Evolutionary conservation across 2,888 invertebrate species (phyloP).

Genomic region (Lymantria monacha): DNA sequence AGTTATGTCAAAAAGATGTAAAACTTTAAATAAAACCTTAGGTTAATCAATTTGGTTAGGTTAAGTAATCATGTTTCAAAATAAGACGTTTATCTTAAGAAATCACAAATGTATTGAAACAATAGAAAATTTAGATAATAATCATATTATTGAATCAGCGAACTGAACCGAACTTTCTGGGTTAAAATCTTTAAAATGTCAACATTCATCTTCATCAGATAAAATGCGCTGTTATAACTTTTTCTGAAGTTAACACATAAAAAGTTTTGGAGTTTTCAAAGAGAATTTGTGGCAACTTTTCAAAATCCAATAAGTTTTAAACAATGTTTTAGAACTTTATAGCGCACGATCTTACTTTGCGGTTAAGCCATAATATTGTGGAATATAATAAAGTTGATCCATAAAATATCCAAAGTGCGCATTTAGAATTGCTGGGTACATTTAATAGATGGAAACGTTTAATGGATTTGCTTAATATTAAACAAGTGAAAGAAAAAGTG

Average conservation of each 20-base stretch:
- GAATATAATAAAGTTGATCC: constrained; percentile 24
- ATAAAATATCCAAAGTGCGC: constrained; percentile 7
- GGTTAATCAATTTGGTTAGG: no score
- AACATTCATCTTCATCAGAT: constrained; percentile 23
- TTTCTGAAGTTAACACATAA: constrained; percentile 25
- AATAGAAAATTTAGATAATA: no score
- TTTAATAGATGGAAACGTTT: background rate
- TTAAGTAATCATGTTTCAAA: no score
- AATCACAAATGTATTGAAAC: no score
- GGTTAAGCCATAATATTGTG: constrained; percentile 14
- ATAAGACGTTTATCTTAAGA: no score
- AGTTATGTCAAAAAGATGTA: no score
- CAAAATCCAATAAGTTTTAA: constrained; percentile 25
- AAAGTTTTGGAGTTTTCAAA: constrained; percentile 23
- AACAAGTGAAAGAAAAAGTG: no score
- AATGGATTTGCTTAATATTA: background rate
- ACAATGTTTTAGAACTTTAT: constrained; percentile 25
- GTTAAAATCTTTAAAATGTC: constrained; percentile 18
- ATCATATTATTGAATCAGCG: no score
- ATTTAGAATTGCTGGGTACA: constrained; percentile 1
- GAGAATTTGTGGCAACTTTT: constrained; percentile 26
- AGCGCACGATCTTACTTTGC: constrained; percentile 19
- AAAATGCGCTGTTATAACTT: constrained; percentile 23
- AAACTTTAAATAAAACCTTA: no score
- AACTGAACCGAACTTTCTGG: constrained; percentile 1